phyloP scores from a whole-genome alignment of 2,797 vertebrate species.

The Pantherophis alleghaniensis region DNA sequence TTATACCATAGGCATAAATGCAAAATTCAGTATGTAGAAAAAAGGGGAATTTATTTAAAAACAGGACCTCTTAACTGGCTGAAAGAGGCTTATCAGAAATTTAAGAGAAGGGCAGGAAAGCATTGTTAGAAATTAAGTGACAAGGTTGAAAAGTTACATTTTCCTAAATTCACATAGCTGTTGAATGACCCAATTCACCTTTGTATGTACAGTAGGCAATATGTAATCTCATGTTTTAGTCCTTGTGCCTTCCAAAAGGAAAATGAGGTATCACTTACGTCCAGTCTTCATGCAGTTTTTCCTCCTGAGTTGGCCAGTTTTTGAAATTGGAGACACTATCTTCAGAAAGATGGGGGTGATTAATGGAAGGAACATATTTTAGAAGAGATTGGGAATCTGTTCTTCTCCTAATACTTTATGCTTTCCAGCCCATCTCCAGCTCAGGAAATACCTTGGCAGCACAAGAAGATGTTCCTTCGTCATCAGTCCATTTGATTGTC shows the following conservation, averaged over 20 bases:
- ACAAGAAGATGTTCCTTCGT: not conserved
- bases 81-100: slow-evolving; percentile 41
- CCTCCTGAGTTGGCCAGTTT: not conserved
- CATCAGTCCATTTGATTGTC: not conserved
- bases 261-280: not conserved
- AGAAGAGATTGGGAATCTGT: not conserved
- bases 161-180: not conserved
- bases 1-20: not conserved
- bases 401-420: not conserved
- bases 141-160: not conserved
- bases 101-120: not conserved
- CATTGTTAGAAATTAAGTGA: not conserved
- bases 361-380: not conserved
- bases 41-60: slow-evolving; percentile 9
- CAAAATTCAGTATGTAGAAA: not conserved
- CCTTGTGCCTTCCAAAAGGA: not conserved
- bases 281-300: not conserved
- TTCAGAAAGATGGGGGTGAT: not conserved
- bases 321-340: not conserved
- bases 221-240: not conserved
- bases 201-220: not conserved
- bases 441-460: not conserved
- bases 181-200: not conserved
- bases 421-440: not conserved
- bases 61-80: slow-evolving; percentile 33